These are phyloP conservation scores for Aricia agestis DNA, from an alignment of 1,140 invertebrate species.

Conservation along the genomic window DNA sequence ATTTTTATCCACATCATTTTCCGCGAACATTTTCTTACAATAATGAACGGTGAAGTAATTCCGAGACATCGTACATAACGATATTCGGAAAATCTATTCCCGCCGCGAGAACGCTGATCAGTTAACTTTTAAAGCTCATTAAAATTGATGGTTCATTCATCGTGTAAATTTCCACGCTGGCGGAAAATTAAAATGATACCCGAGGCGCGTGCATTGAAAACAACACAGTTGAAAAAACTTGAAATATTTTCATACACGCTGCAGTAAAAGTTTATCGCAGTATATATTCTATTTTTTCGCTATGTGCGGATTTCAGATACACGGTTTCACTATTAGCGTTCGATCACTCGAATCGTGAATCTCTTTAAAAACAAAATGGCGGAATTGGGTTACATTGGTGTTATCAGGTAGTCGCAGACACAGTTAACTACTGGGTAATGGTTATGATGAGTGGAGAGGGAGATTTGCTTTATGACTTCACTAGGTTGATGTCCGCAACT, in stretches of 20 bases:
- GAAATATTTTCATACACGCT: slow-evolving; percentile 47
- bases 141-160: slow-evolving; percentile 73
- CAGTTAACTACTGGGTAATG: slow-evolving; percentile 64
- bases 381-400: slow-evolving; percentile 33
- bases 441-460: slow-evolving; percentile 55
- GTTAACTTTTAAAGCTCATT: slow-evolving; percentile 74
- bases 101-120: slow-evolving; percentile 49
- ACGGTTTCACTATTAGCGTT: slow-evolving; percentile 42
- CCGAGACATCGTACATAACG: not conserved
- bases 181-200: slow-evolving; percentile 75
- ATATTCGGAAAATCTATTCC: slow-evolving; percentile 15
- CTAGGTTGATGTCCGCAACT: too few species aligned
- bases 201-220: slow-evolving; percentile 52
- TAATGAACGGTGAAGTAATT: not conserved
- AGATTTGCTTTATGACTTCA: slow-evolving; percentile 65
- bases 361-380: slow-evolving; percentile 16
- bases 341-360: slow-evolving; percentile 24
- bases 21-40: too few species aligned
- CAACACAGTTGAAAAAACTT: slow-evolving; percentile 38
- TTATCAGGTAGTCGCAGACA: slow-evolving; percentile 57
- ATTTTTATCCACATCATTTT: too few species aligned
- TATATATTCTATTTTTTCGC: slow-evolving; percentile 19
- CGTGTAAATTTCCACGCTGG: slow-evolving; percentile 63
- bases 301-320: slow-evolving; percentile 27
- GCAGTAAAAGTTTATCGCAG: slow-evolving; percentile 57